Evolutionary conservation across 2,113 vertebrate species (phyloP), one percentile per base, ranked within the genome.

Genomic region (Catagonus wagneri): DNA sequence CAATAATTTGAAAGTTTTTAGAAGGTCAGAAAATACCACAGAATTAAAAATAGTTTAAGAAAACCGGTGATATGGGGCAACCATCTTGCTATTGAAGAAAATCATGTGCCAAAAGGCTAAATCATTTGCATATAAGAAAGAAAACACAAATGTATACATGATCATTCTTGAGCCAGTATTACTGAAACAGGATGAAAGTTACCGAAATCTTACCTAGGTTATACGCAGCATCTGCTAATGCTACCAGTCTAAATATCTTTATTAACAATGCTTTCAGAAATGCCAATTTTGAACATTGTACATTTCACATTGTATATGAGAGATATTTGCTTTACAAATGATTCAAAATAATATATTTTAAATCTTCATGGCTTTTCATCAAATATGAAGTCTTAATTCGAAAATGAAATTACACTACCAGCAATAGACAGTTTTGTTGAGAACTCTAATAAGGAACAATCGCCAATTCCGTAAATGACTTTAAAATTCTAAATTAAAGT

Each of bases 401-500:
- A 9, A 94, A 95, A 93, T 94, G 86, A 90, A 98, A 96, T 83
- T 63, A 97, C 83, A 93, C 96, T 98, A 98, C 98, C 98, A 98
- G 98, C 98, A 98, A 98, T 97, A 98, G 97, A 89, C 74, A 90
- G 23, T 96, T 97, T 90, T 84, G 95, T 97, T 98, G 97, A 89
- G 97, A 85, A 98, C 96, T 95, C 95, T 96, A 94, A 93, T 90
- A 76, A 98, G 96, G 95, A 98, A 66, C 96, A 90, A 78, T 96
- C 92, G 66, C 98, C 94, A 96, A 69, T 97, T 97, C 97, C 87
- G 81, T n/a, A 76, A 92, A 39, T 89, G 98, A 98, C 83, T 97
- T 96, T 89, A 58, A 98, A 97, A 98, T 97, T 97, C 71, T 92
- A 95, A 97, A 80, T 85, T 97, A 96, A 98, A 90, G 61, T 95